Evolutionary conservation across 2,113 vertebrate genomes (phyloP), one percentile per base, ranked within the genome.

Genomic region (Cheilinus undulatus): DNA sequence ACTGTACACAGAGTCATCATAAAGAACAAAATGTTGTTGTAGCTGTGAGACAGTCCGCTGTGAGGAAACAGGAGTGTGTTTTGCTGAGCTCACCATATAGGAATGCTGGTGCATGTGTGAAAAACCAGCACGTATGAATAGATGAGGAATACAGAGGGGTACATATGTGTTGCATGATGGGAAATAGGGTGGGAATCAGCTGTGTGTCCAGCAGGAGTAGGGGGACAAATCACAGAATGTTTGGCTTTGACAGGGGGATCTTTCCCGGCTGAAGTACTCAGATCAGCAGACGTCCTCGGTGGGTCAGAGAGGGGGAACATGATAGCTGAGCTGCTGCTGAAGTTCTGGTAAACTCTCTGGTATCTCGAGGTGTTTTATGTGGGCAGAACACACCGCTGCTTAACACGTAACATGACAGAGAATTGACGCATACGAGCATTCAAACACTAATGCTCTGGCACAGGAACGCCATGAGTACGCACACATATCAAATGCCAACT

Each of bases 61-160:
- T 52, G 42, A 63, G 64, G 15, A 84, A 65, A 67, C 20, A 61
- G 30, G 50, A 69, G 67, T 69, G 40, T 59, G n/a, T 69, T 56
- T 51, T 69, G 11, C 58, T 91, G 90, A 91, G 78, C 77, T 91
- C 86, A 92, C 51, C 51, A 45, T 70, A 62, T 62, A 88, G 82
- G 90, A 90, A 93, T 92, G 78, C 72, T 78, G 12, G 20, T n/a
- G 43, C 17, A 45, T 64, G 63, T 42, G n/a, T 52, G 66, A 50
- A 56, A 54, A 23, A 43, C 68, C 23, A 52, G 36, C 5, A 24
- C 51, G 20, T 46, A 38, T 69, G 42, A 73, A 52, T 66, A 61
- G 27, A 51, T 57, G 6, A 59, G 42, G 34, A 24, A 61, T 30
- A n/a, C 14, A 30, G 26, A 38, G 22, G 30, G 28, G 67, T 70